Conservation (phyloP, 2,888 invertebrate species). For the Conops quadrifasciatus region DNA sequence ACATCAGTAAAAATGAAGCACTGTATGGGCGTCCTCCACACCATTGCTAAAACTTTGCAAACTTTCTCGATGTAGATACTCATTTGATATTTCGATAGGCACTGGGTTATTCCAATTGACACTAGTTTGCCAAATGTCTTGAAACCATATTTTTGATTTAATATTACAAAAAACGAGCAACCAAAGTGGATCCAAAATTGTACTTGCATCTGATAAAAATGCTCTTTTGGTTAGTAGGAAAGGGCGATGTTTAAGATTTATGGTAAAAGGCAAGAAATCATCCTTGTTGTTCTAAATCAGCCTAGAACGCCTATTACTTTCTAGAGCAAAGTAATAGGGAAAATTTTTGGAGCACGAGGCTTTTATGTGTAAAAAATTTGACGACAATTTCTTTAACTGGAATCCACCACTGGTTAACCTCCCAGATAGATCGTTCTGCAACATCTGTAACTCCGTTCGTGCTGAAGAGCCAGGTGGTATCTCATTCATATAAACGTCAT, state of each 20-base stretch:
- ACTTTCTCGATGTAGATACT: background rate
- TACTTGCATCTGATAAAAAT: background rate
- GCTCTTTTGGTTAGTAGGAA: constrained; percentile 7
- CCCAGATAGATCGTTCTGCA: constrained; percentile 48
- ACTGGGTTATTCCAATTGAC: background rate
- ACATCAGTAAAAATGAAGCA: constrained; percentile 17
- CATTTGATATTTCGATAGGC: background rate
- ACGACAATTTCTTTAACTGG: constrained; percentile 14
- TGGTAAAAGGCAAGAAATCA: background rate
- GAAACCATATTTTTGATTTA: constrained; percentile 13
- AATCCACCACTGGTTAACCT: constrained; percentile 19
- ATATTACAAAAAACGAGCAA: background rate
- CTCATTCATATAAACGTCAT: constrained; percentile 9
- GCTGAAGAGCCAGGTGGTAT: constrained; percentile 49
- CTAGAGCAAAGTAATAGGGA: background rate
- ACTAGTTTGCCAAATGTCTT: background rate
- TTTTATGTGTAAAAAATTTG: constrained; percentile 6
- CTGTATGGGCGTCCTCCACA: background rate
- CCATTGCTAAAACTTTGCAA: background rate
- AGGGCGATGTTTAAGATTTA: background rate
- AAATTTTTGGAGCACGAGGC: background rate
- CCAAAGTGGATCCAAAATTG: constrained; percentile 1
- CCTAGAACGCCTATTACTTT: background rate
- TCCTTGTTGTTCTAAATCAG: background rate
- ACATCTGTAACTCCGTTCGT: constrained; percentile 87